Base-by-base conservation (phyloP, 2,113 vertebrate genomes). In the Ursus arctos region DNA sequence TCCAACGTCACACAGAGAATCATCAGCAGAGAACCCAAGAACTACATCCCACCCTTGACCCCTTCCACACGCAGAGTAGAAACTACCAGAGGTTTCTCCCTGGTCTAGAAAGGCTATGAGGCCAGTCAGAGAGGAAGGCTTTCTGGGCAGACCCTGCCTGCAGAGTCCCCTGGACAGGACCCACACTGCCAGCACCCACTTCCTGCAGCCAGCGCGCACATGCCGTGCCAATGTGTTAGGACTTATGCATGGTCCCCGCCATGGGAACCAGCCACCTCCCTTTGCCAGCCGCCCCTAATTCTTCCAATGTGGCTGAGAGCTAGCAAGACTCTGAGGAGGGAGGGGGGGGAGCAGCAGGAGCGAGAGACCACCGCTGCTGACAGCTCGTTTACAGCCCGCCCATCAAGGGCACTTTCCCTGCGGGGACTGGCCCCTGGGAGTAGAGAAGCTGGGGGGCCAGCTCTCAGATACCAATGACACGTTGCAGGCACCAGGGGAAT, bases 231-330 rank as follows among this genome's bases (percentile, higher is more conserved):
- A 95, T 97, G 85, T 98, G 97, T 94, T 97, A 94, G 90, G 84
- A 97, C 91, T 98, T 94, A 96, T 87, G 76, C 96, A 96, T 28
- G 84, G 88, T 98, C 94, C 88, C 97, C 7, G 0, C 77, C 63
- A 91, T 93, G 97, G 76, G 95, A 97, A 94, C 80, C 92, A 94
- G 90, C 76, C 92, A 59, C 96, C 74, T 88, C 90, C 89, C 94
- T 98, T 81, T 28, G 53, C 94, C 96, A 94, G 95, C 84, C 0
- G 1, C 61, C 88, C 88, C 79, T 97, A 98, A 98, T 98, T 96
- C 96, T 98, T 98, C 96, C 97, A 98, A 86, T 79, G 96, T 98
- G 97, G 94, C 96, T 69, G 31, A 97, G 87, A 97, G 80, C 87
- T 89, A 82, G 40, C 0, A 0, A 49, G 94, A 61, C 43, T 67